Percentiles rank a stretch among this genome's conserved stretches.
These are phyloP conservation scores for Physeter macrocephalus DNA, from an alignment of 2,113 vertebrate genomes.

Conservation along the genomic window DNA sequence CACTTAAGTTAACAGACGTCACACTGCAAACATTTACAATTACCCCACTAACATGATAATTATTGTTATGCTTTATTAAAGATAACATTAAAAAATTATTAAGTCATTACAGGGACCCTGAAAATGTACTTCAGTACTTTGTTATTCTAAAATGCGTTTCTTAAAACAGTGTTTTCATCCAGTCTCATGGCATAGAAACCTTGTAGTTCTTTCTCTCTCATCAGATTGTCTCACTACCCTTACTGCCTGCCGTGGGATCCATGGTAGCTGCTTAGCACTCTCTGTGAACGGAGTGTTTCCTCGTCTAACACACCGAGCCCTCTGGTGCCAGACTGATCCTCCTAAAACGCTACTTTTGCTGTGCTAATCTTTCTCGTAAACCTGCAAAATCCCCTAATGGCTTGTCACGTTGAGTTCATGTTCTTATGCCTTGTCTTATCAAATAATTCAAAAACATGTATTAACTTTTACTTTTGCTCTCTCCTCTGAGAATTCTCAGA, in stretches of 20 bases:
- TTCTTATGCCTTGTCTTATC: not conserved
- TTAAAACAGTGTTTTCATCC: not conserved
- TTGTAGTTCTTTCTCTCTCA: not conserved
- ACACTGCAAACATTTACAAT: not conserved
- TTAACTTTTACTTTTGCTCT: not conserved
- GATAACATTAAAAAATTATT: not conserved
- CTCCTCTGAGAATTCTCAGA: not conserved
- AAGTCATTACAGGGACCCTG: not conserved
- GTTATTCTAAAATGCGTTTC: not conserved
- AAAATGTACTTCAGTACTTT: not conserved
- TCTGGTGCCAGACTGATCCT: slow-evolving; percentile 3
- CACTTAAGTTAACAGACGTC: not conserved
- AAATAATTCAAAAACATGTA: not conserved
- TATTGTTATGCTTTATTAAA: not conserved
- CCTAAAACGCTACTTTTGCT: not conserved
- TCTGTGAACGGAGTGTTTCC: not conserved
- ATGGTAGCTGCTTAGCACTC: not conserved
- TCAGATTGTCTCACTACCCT: not conserved
- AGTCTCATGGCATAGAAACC: not conserved
- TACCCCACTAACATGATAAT: not conserved
- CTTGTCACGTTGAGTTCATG: not conserved
- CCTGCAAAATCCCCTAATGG: not conserved
- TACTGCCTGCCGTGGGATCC: not conserved
- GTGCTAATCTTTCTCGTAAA: slow-evolving; percentile 18
- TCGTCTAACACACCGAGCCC: not conserved